Conservation (phyloP, 2,888 invertebrate species). For the Andrena camellia region DNA sequence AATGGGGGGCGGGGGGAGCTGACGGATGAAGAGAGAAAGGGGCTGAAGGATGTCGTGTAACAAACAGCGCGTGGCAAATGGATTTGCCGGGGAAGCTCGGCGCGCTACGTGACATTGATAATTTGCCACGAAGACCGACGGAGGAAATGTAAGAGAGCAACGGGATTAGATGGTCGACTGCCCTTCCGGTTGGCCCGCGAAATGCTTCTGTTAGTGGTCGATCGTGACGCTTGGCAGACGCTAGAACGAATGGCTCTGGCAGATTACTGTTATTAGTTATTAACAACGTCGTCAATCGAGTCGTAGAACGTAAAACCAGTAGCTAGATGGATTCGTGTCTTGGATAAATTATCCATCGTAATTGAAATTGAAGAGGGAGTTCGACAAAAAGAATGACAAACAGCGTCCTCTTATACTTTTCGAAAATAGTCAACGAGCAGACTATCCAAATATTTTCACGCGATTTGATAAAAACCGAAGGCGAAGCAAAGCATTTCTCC, state of each 20-base stretch:
- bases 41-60: constrained; percentile 27
- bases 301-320: background rate
- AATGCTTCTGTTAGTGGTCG: constrained; percentile 24
- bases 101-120: constrained; percentile 59
- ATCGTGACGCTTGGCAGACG: constrained; percentile 40
- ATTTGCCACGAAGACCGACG: constrained; percentile 62
- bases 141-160: constrained; percentile 53
- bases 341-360: background rate
- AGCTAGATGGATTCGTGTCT: constrained; percentile 3
- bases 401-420: background rate
- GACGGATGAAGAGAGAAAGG: constrained; percentile 21
- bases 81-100: constrained; percentile 51
- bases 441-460: background rate
- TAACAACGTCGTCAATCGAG: constrained; percentile 28
- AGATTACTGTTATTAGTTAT: constrained; percentile 47
- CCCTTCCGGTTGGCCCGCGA: constrained; percentile 49
- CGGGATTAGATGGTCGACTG: constrained; percentile 46
- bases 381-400: too few relatives aligned
- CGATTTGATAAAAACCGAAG: too few relatives aligned
- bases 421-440: background rate
- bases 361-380: too few relatives aligned
- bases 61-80: constrained; percentile 51
- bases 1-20: background rate
- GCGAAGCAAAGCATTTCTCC: background rate
- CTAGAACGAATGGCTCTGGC: constrained; percentile 1